Evolutionary conservation across 2,113 vertebrate genomes (phyloP).

Genomic region (Dromaius novaehollandiae): DNA sequence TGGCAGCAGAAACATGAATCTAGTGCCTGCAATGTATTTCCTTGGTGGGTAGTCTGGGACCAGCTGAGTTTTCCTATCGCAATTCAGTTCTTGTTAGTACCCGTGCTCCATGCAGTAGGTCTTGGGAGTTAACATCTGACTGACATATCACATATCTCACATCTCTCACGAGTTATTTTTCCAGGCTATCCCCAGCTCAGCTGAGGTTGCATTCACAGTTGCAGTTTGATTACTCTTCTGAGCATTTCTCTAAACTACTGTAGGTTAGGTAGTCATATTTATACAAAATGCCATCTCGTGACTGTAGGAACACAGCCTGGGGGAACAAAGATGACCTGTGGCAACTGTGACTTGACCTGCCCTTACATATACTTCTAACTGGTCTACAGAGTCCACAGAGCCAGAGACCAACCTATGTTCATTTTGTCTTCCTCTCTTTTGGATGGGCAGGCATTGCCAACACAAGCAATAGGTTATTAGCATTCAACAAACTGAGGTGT

Average conservation of each 20-base stretch:
- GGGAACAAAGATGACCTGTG: neutral
- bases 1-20: neutral
- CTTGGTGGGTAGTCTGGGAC: neutral
- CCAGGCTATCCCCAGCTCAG: neutral
- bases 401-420: neutral
- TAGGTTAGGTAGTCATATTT: neutral
- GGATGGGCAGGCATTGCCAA: neutral
- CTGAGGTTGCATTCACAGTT: neutral
- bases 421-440: neutral
- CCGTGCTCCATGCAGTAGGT: neutral
- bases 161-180: neutral
- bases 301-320: neutral
- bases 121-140: neutral
- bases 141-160: neutral
- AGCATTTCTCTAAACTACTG: neutral
- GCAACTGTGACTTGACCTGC: rapidly evolving
- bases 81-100: neutral
- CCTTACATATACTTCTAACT: neutral
- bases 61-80: neutral
- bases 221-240: neutral
- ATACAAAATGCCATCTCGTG: neutral
- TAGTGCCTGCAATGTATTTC: neutral
- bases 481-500: neutral
- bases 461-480: neutral
- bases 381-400: neutral